phyloP scores from a whole-genome alignment of 2,888 invertebrate species.

The Synanthedon formicaeformis region DNA sequence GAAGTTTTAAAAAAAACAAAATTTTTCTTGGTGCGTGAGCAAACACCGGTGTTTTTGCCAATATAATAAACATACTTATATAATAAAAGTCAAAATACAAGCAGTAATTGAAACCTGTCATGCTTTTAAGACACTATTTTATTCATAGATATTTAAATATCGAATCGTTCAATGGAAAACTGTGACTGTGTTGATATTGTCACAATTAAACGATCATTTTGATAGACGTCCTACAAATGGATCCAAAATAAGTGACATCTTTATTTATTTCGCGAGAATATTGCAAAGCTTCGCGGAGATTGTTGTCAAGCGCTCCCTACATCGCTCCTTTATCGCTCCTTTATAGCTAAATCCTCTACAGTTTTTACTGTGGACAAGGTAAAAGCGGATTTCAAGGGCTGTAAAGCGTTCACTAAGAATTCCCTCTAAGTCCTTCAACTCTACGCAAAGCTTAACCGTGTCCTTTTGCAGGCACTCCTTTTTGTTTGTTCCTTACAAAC shows the following conservation, averaged over 20 bases:
- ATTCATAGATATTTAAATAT: not conserved
- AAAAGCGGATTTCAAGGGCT: slow-evolving; percentile 38
- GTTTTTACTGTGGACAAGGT: slow-evolving; percentile 27
- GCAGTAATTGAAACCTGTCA: slow-evolving; percentile 24
- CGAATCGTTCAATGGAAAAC: too few species aligned
- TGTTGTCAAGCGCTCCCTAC: slow-evolving; percentile 33
- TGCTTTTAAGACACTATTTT: slow-evolving; percentile 21
- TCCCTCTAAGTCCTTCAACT: slow-evolving; percentile 33
- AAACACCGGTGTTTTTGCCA: slow-evolving; percentile 10
- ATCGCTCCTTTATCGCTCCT: slow-evolving; percentile 35
- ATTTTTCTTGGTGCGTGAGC: not conserved
- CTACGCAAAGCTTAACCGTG: slow-evolving; percentile 57
- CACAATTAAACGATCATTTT: too few species aligned
- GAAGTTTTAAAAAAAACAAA: not conserved
- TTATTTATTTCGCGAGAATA: slow-evolving; percentile 16
- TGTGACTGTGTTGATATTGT: too few species aligned
- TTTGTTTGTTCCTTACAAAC: not conserved
- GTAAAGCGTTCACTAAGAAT: slow-evolving; percentile 43
- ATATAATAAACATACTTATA: slow-evolving; percentile 17
- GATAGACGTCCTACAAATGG: too few species aligned
- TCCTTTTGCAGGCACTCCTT: slow-evolving; percentile 4
- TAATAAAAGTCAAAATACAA: slow-evolving; percentile 26
- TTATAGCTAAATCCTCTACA: slow-evolving; percentile 40
- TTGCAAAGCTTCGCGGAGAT: slow-evolving; percentile 48
- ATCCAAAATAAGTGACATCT: too few species aligned